phyloP scores from a whole-genome alignment of 2,888 invertebrate genomes.

The Spodoptera picta region DNA sequence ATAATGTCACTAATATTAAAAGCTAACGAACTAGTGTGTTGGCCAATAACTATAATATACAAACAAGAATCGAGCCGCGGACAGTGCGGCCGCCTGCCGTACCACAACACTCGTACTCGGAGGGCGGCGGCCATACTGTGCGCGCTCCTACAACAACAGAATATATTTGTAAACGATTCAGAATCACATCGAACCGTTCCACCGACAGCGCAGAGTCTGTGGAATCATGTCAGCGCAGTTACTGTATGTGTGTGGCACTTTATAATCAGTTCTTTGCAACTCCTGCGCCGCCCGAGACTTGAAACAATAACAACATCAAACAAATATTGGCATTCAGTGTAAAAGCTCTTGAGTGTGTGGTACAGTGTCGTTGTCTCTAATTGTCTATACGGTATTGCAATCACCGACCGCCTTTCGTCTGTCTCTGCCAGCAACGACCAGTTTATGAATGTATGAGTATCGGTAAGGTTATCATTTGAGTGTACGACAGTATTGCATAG shows the following conservation, averaged over 20 bases:
- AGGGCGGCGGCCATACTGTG: constrained; percentile 44
- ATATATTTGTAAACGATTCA: constrained; percentile 57
- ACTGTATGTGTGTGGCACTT: constrained; percentile 78
- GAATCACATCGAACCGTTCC: constrained; percentile 43
- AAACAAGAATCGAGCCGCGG: constrained; percentile 57
- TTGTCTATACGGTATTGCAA: constrained; percentile 66
- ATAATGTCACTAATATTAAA: constrained; percentile 88
- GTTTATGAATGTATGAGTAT: constrained; percentile 23
- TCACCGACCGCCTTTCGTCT: constrained; percentile 44
- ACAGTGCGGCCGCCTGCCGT: constrained; percentile 37
- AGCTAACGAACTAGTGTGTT: constrained; percentile 80
- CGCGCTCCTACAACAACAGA: constrained; percentile 54
- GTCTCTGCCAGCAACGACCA: constrained; percentile 34
- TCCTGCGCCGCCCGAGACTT: constrained; percentile 63
- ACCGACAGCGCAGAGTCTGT: constrained; percentile 62
- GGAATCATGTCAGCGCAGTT: constrained; percentile 70
- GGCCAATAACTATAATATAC: constrained; percentile 70
- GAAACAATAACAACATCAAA: constrained; percentile 46
- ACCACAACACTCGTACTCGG: constrained; percentile 58
- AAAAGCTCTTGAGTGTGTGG: constrained; percentile 85
- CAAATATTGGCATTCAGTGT: constrained; percentile 71
- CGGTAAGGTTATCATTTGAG: constrained; percentile 41
- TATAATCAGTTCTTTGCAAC: constrained; percentile 78
- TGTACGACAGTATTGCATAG: background rate
- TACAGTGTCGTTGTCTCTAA: constrained; percentile 86